Conservation (phyloP, 2,797 vertebrate genomes). For the Hemibagrus guttatus region DNA sequence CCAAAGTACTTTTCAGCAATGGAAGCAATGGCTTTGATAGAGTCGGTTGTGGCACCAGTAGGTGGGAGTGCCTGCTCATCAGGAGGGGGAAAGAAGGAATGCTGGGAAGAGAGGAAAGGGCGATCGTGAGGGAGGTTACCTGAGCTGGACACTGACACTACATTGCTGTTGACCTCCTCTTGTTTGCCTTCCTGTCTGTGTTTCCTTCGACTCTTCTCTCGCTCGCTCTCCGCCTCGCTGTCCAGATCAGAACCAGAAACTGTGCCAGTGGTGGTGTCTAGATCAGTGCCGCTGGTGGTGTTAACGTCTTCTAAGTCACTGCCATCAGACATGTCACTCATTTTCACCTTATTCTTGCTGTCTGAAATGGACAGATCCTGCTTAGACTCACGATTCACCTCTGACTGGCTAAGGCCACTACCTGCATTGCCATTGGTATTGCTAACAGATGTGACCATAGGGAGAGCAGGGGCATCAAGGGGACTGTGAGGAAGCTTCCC, state of each 20-base stretch:
- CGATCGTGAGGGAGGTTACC: constrained; percentile 77
- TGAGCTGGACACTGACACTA: constrained; percentile 77
- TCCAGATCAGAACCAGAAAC: constrained; percentile 95
- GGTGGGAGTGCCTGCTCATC: constrained; percentile 91
- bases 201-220: constrained; percentile 61
- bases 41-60: constrained; percentile 86
- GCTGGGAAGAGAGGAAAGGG: constrained; percentile 86
- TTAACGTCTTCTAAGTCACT: constrained; percentile 97
- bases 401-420: constrained; percentile 63
- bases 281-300: constrained; percentile 93
- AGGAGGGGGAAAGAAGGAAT: constrained; percentile 93
- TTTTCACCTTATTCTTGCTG: constrained; percentile 84
- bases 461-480: constrained; percentile 81
- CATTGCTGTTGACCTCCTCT: constrained; percentile 76
- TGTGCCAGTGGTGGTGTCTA: constrained; percentile 94
- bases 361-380: constrained; percentile 80
- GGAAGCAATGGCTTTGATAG: constrained; percentile 98
- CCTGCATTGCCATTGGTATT: constrained; percentile 74
- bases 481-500: constrained; percentile 88
- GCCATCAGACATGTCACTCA: constrained; percentile 89
- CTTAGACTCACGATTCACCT: constrained; percentile 79
- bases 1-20: constrained; percentile 99
- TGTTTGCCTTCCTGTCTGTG: constrained; percentile 74
- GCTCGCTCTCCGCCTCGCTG: constrained; percentile 89
- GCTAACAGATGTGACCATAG: constrained; percentile 83